Evolutionary conservation across 1,140 invertebrate genomes (phyloP).

Genomic region (Platorchestia sp.): DNA sequence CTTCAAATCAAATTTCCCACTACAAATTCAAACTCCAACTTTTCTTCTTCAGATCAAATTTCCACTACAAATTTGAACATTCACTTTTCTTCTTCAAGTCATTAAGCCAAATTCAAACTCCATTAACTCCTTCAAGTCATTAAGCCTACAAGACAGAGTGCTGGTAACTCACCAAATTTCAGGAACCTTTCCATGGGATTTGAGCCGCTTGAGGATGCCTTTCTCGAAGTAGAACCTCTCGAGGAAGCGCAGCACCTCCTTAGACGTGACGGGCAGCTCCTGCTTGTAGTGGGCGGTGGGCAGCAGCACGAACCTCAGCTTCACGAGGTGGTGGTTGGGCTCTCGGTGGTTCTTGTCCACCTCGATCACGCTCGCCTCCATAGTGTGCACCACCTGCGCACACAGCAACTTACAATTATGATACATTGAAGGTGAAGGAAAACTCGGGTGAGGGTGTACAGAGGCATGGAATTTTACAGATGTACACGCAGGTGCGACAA

Average conservation of each 20-base stretch:
- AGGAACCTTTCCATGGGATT: not conserved
- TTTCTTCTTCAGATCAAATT: no score
- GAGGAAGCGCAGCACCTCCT: slow-evolving; percentile 48
- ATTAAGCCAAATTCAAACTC: no score
- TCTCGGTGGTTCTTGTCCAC: not conserved
- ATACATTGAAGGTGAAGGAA: no score
- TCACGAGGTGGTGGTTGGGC: not conserved
- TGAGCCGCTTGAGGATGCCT: slow-evolving; percentile 30
- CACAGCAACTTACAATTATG: not conserved
- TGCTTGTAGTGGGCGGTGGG: slow-evolving; percentile 53
- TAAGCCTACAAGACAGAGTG: no score
- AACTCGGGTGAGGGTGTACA: no score
- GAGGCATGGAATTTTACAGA: no score
- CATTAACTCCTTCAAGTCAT: no score
- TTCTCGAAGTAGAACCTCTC: slow-evolving; percentile 52
- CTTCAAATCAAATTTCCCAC: no score
- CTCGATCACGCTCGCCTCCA: slow-evolving; percentile 72
- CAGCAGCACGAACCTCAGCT: slow-evolving; percentile 42
- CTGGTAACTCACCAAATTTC: slow-evolving; percentile 2
- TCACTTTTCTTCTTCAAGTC: no score
- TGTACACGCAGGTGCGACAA: no score
- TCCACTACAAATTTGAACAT: no score
- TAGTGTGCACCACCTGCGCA: slow-evolving; percentile 17
- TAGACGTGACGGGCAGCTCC: not conserved
- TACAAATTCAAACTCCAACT: no score